Conservation (phyloP, 2,797 vertebrate species). For the Sphenodon punctatus region DNA sequence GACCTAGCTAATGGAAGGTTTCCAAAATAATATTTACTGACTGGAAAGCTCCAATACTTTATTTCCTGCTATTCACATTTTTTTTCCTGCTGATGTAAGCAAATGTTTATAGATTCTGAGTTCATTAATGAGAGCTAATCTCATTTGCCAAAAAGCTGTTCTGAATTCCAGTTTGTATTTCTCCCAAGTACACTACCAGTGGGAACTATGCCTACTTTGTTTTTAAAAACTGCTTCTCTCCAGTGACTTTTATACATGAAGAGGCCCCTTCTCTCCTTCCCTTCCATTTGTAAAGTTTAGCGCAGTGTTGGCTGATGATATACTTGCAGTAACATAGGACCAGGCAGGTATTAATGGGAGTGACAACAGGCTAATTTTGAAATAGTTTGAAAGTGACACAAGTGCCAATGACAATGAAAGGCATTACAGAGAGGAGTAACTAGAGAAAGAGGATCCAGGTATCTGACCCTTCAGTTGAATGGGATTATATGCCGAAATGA, state of each 20-base stretch:
- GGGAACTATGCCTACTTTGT: background rate
- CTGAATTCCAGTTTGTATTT: slow-evolving; percentile 8
- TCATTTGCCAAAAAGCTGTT: slow-evolving; percentile 27
- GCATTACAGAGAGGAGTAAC: too few relatives aligned
- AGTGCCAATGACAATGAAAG: too few relatives aligned
- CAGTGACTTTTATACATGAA: background rate
- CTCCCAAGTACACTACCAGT: background rate
- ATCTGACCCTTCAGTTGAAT: too few relatives aligned
- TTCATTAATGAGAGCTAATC: background rate
- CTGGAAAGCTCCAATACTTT: background rate
- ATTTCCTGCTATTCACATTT: background rate
- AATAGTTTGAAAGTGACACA: too few relatives aligned
- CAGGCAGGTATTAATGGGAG: too few relatives aligned
- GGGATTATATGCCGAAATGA: too few relatives aligned
- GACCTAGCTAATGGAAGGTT: background rate
- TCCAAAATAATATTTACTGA: background rate
- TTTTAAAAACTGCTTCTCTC: slow-evolving; percentile 18
- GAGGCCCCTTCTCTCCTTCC: background rate
- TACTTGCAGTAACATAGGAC: too few relatives aligned
- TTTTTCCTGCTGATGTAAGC: background rate
- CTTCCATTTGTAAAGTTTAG: too few relatives aligned
- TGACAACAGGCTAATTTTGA: too few relatives aligned
- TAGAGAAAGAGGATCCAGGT: too few relatives aligned
- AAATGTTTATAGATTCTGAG: slow-evolving; percentile 11
- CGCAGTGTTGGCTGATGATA: too few relatives aligned